Evolutionary conservation across 2,113 vertebrate genomes (phyloP).

Genomic region (Eudyptes chrysolophus): DNA sequence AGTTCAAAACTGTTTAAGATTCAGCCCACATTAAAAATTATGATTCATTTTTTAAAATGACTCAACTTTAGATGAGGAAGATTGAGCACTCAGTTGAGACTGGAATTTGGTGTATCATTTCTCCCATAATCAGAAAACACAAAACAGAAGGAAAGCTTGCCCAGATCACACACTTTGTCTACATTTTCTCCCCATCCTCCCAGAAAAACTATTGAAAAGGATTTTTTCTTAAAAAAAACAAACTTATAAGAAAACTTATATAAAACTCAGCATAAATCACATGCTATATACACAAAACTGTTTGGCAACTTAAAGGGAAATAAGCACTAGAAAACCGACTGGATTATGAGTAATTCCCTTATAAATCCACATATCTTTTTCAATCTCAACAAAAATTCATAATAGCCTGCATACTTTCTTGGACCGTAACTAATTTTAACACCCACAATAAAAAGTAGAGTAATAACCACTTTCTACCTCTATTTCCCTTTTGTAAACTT

Average conservation of each 20-base stretch:
- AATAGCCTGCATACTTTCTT: background rate
- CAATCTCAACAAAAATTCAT: background rate
- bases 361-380: background rate
- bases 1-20: background rate
- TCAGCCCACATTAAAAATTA: slow-evolving; percentile 37
- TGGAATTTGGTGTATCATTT: background rate
- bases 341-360: background rate
- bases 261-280: background rate
- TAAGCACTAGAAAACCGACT: background rate
- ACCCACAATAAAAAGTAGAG: background rate
- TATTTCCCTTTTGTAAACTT: background rate
- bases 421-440: background rate
- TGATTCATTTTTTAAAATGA: slow-evolving; percentile 17
- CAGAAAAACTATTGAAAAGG: background rate
- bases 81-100: background rate
- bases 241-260: background rate
- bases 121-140: background rate
- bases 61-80: background rate
- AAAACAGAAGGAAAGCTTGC: background rate
- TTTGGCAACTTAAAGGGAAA: background rate
- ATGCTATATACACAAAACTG: background rate
- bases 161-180: background rate
- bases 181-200: background rate
- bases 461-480: background rate
- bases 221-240: background rate